These are phyloP conservation scores for Ceyx cyanopectus DNA, from an alignment of 2,113 vertebrate species.

Conservation along the genomic window DNA sequence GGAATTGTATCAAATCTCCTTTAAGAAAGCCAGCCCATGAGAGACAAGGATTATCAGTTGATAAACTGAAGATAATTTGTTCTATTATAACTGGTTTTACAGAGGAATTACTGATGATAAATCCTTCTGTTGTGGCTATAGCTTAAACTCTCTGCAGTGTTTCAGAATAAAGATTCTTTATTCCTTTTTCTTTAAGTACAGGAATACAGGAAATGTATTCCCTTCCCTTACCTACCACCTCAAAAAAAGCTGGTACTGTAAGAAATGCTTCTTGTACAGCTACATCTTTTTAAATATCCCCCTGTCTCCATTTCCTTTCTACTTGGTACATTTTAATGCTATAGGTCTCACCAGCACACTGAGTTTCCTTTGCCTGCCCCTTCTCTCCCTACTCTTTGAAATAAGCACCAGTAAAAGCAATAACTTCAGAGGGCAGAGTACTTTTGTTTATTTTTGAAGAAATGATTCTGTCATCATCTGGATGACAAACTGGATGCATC, in stretches of 20 bases:
- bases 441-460: neutral
- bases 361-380: neutral
- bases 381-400: neutral
- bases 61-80: neutral
- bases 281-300: neutral
- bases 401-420: neutral
- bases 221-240: neutral
- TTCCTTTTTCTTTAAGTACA: neutral
- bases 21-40: neutral
- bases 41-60: neutral
- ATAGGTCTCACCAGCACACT: accelerated
- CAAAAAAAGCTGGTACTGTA: neutral
- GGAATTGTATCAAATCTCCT: neutral
- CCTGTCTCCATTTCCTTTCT: neutral
- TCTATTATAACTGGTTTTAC: neutral
- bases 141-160: neutral
- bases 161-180: accelerated
- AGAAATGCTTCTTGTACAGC: neutral
- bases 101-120: neutral
- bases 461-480: neutral
- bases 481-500: neutral
- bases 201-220: neutral
- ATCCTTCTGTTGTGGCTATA: neutral
- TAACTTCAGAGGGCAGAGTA: neutral
- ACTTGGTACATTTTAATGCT: neutral